Evolutionary conservation across 2,888 invertebrate genomes (phyloP), one percentile per base, ranked within the genome.

Genomic region (Apotomis turbidana): DNA sequence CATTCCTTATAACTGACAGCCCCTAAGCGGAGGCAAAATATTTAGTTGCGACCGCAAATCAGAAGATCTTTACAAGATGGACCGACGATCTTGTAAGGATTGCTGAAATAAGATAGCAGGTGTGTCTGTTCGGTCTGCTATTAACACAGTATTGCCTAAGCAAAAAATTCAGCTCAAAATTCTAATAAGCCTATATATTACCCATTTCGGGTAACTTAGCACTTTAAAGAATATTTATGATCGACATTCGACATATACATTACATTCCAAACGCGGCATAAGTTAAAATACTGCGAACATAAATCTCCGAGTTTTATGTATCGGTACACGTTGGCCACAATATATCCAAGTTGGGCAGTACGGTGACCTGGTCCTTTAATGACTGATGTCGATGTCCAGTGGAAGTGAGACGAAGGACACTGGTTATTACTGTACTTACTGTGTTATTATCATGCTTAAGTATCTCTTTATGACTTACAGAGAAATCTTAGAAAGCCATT

Each of bases 251-350:
- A 27, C 27, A 41, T 41, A 5, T 15, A 5, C 10, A 36, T 54
- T 12, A 13, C 36, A 64, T 15, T 54, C 54, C 54, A 41, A 64
- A 64, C 38, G 5, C 38, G 52, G 13, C 41, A 38, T 54, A 41
- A 54, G 5, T 49, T 41, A 41, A 15, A 54, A 4, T 10, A 10
- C 52, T 63, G 27, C 38, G 9, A 13, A 5, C 41, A 64, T 54
- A 54, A 64, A 54, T 41, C 63, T 64, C 13, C 5, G 38, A 52
- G 63, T 15, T 64, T 54, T 54, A 64, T 54, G 63, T 41, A 38
- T 51, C 38, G 5, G 36, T 27, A 27, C 27, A 27, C 27, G 27
- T 27, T 49, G 36, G 6, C 51, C 49, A 27, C 46, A 62, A 62
- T 62, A 49, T 51, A 62, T 36, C 36, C 51, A 62, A 27, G 61